These are phyloP conservation scores for Mythimna vitellina DNA, from an alignment of 2,888 invertebrate species.

Conservation along the genomic window DNA sequence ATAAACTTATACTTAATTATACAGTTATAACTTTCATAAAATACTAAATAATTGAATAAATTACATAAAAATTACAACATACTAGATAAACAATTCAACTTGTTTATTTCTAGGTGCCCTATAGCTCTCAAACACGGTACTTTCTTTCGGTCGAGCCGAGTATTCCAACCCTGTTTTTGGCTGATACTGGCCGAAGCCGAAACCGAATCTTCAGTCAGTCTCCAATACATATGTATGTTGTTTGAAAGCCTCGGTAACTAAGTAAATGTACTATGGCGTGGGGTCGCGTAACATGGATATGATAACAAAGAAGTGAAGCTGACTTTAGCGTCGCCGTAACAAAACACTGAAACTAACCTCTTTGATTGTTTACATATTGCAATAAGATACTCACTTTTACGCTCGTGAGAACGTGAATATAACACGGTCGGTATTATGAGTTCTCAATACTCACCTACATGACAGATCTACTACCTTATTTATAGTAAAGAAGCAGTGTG, in stretches of 20 bases:
- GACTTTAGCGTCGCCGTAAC: constrained; percentile 63
- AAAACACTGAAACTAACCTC: constrained; percentile 70
- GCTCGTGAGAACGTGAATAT: constrained; percentile 66
- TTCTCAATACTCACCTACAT: constrained; percentile 36
- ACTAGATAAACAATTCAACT: too few species aligned
- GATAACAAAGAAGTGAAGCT: constrained; percentile 72
- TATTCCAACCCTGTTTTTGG: too few species aligned
- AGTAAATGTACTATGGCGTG: constrained; percentile 33
- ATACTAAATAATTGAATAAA: too few species aligned
- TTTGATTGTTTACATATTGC: constrained; percentile 70
- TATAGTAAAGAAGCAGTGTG: not conserved
- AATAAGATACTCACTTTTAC: constrained; percentile 65
- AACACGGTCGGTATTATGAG: constrained; percentile 52
- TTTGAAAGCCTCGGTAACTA: constrained; percentile 1
- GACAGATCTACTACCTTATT: constrained; percentile 24
- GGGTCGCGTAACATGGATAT: constrained; percentile 64
- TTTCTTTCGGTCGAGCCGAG: too few species aligned
- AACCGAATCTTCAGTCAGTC: too few species aligned
- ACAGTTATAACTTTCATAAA: too few species aligned
- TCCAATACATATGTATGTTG: not conserved
- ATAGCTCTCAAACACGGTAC: too few species aligned
- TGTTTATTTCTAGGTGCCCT: too few species aligned
- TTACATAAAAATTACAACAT: too few species aligned
- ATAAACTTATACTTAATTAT: too few species aligned
- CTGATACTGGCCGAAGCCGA: too few species aligned